Evolutionary conservation across 2,797 vertebrate genomes (phyloP).

Genomic region (Hyperoplus immaculatus): DNA sequence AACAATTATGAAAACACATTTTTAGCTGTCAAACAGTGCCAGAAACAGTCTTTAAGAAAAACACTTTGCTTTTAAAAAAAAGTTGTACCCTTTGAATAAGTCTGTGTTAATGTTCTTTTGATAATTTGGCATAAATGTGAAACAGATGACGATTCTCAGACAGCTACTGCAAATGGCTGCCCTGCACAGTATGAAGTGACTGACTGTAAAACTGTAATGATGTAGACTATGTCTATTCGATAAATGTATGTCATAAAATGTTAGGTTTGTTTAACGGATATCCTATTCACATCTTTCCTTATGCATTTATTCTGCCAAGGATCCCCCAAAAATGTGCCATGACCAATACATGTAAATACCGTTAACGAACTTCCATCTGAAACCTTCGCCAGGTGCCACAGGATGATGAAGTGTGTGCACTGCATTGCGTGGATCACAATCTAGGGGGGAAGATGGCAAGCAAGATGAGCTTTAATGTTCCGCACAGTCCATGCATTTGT

Average conservation of each 20-base stretch:
- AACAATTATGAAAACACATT: no score
- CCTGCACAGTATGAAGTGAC: neutral
- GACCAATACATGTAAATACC: constrained; percentile 76
- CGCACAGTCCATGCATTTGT: neutral
- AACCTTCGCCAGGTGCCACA: constrained; percentile 97
- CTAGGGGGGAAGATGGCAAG: constrained; percentile 74
- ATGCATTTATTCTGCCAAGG: neutral
- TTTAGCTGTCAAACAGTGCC: neutral
- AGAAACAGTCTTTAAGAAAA: constrained; percentile 11
- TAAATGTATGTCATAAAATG: neutral
- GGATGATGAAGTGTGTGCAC: constrained; percentile 98
- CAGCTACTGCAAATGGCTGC: neutral
- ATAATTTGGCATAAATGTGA: neutral
- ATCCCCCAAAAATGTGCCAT: neutral
- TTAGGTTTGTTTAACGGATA: neutral
- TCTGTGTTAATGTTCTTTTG: neutral
- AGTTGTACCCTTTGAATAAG: no score
- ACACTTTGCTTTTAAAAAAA: no score
- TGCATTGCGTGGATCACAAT: constrained; percentile 98
- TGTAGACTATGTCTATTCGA: neutral
- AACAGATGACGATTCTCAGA: neutral
- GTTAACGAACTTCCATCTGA: constrained; percentile 94
- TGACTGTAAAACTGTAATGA: neutral
- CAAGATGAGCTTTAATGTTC: neutral
- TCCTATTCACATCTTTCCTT: no score